Evolutionary conservation across 2,113 vertebrate genomes (phyloP).

Genomic region (Scolopax mira): DNA sequence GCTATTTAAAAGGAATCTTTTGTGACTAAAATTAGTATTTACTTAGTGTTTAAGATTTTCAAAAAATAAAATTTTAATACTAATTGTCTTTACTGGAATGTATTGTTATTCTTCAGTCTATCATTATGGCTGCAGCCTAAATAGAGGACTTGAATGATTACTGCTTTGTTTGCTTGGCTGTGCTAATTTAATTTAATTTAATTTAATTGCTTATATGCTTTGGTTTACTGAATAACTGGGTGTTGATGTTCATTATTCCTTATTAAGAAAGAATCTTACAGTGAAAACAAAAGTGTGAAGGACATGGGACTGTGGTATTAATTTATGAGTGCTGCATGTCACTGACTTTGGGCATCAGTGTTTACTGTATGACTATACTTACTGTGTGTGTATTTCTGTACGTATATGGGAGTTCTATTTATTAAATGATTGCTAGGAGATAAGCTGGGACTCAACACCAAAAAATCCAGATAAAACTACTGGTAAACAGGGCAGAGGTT

Average conservation of each 20-base stretch:
- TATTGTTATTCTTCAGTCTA: constrained; percentile 49
- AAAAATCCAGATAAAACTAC: background rate
- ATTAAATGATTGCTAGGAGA: background rate
- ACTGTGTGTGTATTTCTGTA: fast-evolving
- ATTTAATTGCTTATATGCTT: constrained; percentile 71
- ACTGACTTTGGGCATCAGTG: background rate
- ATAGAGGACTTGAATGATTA: constrained; percentile 60
- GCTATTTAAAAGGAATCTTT: background rate
- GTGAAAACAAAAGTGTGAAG: constrained; percentile 64
- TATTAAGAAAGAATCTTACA: constrained; percentile 69
- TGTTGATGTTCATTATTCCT: constrained; percentile 75
- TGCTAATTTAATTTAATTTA: constrained; percentile 78
- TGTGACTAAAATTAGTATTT: background rate
- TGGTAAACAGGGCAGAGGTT: background rate
- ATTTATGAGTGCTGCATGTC: background rate
- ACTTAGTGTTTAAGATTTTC: background rate
- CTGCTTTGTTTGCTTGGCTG: constrained; percentile 73
- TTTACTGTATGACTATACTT: background rate
- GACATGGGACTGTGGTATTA: background rate
- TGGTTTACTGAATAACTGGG: constrained; percentile 77
- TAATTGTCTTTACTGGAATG: constrained; percentile 57
- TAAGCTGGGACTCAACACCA: background rate
- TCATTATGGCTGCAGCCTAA: constrained; percentile 59
- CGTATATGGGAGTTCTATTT: background rate
- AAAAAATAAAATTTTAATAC: constrained; percentile 55